phyloP scores from a whole-genome alignment of 1,140 invertebrate genomes.

The Penaeus vannamei region DNA sequence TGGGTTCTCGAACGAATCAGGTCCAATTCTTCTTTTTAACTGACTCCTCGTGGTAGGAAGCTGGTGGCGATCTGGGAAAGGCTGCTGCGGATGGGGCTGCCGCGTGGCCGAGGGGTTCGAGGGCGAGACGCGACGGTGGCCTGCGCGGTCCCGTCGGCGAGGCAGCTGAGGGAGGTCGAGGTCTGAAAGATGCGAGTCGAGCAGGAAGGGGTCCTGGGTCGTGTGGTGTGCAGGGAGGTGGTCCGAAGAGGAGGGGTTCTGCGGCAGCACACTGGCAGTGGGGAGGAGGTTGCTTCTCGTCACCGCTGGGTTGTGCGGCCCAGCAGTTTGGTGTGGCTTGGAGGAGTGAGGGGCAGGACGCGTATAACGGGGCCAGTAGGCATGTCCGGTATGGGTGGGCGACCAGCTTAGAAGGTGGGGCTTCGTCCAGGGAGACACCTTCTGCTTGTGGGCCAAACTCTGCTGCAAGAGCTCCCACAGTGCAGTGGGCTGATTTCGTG shows the following conservation, averaged over 20 bases:
- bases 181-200: conserved; percentile 24
- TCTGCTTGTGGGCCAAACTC: conserved; percentile 43
- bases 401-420: conserved; percentile 51
- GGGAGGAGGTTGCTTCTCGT: background rate
- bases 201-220: background rate
- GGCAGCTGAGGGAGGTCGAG: conserved; percentile 15
- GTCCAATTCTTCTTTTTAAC: conserved; percentile 8
- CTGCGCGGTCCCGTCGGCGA: background rate
- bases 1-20: background rate
- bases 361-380: conserved; percentile 44
- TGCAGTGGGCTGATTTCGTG: conserved; percentile 56
- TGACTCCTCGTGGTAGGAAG: conserved; percentile 8
- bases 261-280: background rate
- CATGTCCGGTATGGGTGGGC: conserved; percentile 28
- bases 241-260: background rate
- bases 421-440: conserved; percentile 56
- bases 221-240: background rate
- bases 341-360: conserved; percentile 11
- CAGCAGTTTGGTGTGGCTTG: background rate
- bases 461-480: conserved; percentile 58
- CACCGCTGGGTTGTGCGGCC: background rate
- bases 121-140: background rate
- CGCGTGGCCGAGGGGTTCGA: background rate
- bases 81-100: background rate
- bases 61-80: background rate